Percentiles rank a stretch among this genome's conserved stretches.
Evolutionary conservation across 1,140 invertebrate species (phyloP).

Genomic region (Bombus affinis): DNA sequence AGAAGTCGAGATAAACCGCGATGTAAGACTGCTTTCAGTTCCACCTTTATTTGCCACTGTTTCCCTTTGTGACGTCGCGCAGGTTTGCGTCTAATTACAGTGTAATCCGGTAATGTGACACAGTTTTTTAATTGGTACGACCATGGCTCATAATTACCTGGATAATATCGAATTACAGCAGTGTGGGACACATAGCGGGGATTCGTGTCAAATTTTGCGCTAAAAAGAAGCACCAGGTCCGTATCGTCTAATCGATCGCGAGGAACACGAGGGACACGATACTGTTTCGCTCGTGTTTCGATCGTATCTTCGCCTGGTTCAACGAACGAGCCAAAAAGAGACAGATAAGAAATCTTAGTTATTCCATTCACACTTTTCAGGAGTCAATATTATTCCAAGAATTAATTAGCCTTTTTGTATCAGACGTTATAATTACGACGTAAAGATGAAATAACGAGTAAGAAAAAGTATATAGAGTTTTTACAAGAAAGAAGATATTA

Average conservation of each 20-base stretch:
- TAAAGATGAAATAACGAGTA: neutral
- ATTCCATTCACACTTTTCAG: neutral
- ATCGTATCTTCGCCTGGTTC: neutral
- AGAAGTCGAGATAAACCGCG: no score
- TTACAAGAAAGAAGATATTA: no score
- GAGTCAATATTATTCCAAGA: neutral
- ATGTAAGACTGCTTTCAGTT: neutral
- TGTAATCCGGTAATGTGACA: constrained; percentile 40
- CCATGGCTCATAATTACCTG: constrained; percentile 26
- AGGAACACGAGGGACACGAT: neutral
- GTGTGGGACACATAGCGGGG: neutral
- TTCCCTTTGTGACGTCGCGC: constrained; percentile 36
- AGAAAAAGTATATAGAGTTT: neutral
- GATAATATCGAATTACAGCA: constrained; percentile 30
- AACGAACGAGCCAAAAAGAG: neutral
- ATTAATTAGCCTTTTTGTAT: neutral
- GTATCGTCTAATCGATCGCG: neutral
- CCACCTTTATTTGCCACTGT: neutral
- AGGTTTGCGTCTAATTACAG: constrained; percentile 26
- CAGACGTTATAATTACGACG: neutral
- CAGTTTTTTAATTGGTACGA: constrained; percentile 45
- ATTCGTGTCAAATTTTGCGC: constrained; percentile 5
- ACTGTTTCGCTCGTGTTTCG: neutral
- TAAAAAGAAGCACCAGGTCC: neutral
- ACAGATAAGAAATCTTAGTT: neutral